These are phyloP conservation scores for Hirundo rustica DNA, from an alignment of 2,797 vertebrate genomes.

Conservation along the genomic window DNA sequence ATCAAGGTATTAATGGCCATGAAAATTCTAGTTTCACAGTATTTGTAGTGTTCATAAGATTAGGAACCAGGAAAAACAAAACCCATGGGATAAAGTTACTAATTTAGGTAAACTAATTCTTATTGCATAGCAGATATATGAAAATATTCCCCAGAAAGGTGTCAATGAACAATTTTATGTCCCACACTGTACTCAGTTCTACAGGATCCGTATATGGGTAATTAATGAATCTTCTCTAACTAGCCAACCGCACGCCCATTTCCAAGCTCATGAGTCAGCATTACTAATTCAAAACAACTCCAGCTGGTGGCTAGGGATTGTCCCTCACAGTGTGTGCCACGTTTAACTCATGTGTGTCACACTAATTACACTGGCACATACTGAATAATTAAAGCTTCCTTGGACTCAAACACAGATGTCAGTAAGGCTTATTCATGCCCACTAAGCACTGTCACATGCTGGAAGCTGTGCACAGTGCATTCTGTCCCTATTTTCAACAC, in stretches of 20 bases:
- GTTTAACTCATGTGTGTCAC: neutral
- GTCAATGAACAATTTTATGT: neutral
- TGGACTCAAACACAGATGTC: neutral
- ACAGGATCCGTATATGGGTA: neutral
- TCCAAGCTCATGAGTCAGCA: neutral
- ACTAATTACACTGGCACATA: neutral
- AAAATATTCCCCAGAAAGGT: neutral
- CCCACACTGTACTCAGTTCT: neutral
- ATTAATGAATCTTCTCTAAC: conserved; percentile 30
- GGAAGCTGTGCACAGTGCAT: neutral
- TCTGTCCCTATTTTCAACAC: neutral
- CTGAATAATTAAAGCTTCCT: conserved; percentile 44
- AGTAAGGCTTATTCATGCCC: neutral
- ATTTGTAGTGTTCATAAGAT: neutral
- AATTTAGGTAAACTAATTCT: neutral
- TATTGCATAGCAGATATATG: neutral
- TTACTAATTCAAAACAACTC: conserved; percentile 15
- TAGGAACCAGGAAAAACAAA: neutral
- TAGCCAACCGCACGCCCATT: neutral
- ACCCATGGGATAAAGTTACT: neutral
- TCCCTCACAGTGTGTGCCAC: neutral
- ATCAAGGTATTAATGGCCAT: neutral
- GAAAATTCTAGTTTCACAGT: neutral
- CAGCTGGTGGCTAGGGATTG: conserved; percentile 8
- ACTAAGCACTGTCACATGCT: neutral